Conservation (phyloP, 2,113 vertebrate genomes). For the Sebastes fasciatus region DNA sequence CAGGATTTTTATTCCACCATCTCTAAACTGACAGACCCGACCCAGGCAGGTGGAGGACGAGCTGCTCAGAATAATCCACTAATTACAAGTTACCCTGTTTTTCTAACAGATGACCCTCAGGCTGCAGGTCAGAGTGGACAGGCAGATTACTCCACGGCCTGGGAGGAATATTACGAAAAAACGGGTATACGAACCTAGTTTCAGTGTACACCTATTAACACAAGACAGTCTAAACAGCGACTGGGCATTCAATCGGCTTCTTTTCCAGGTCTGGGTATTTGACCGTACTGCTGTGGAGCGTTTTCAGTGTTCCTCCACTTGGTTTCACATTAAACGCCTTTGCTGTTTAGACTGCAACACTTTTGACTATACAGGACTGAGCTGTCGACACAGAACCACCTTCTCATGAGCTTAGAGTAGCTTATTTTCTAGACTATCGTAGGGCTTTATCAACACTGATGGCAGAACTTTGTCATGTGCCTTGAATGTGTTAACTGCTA, state of each 20-base stretch:
- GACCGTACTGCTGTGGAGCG: constrained; percentile 51
- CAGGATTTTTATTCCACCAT: constrained; percentile 61
- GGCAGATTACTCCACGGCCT: constrained; percentile 99
- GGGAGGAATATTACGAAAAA: constrained; percentile 99
- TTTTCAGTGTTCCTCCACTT: constrained; percentile 58
- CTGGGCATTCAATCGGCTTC: constrained; percentile 58
- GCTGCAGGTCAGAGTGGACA: constrained; percentile 97
- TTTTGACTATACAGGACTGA: constrained; percentile 66
- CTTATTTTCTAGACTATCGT: constrained; percentile 32
- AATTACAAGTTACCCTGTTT: constrained; percentile 85
- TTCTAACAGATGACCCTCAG: constrained; percentile 94
- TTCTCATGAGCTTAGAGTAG: constrained; percentile 60
- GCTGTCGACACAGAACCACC: constrained; percentile 60
- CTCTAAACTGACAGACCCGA: constrained; percentile 62
- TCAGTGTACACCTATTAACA: constrained; percentile 77
- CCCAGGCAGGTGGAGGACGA: constrained; percentile 77
- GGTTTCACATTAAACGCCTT: constrained; percentile 61
- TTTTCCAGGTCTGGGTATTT: constrained; percentile 64
- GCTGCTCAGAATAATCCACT: constrained; percentile 78
- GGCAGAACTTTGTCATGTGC: constrained; percentile 36
- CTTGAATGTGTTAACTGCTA: constrained; percentile 42
- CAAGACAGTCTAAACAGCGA: constrained; percentile 80
- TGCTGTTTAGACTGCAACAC: constrained; percentile 82
- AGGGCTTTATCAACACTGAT: constrained; percentile 44
- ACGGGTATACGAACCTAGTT: constrained; percentile 90